These are phyloP conservation scores for Cheilosia grossa DNA, from an alignment of 2,888 invertebrate species.

Conservation along the genomic window DNA sequence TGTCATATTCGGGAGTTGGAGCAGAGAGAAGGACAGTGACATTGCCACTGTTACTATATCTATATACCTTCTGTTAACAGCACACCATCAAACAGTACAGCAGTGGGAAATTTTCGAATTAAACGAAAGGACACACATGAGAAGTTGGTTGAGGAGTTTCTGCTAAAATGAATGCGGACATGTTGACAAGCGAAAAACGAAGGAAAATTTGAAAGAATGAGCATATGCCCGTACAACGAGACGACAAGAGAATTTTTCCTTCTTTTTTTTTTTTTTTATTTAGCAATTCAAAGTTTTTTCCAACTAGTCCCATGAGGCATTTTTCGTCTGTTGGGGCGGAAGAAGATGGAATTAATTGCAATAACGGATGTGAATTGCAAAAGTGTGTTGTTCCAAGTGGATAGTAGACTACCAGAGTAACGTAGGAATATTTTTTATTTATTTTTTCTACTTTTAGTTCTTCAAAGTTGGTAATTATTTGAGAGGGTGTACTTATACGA, in stretches of 20 bases:
- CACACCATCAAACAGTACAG: neutral
- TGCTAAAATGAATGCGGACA: slow-evolving; percentile 58
- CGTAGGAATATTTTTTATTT: slow-evolving; percentile 13
- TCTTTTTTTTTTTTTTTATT: neutral
- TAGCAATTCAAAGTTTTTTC: slow-evolving; percentile 62
- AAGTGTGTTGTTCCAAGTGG: slow-evolving; percentile 68
- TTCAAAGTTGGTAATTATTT: slow-evolving; percentile 50
- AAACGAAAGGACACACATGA: slow-evolving; percentile 54
- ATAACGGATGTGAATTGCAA: slow-evolving; percentile 74
- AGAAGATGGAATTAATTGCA: slow-evolving; percentile 72
- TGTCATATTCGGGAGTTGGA: slow-evolving; percentile 42
- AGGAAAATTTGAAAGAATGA: slow-evolving; percentile 39
- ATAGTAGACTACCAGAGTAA: slow-evolving; percentile 43
- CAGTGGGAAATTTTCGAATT: slow-evolving; percentile 59
- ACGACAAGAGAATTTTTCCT: neutral
- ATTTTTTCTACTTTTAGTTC: neutral
- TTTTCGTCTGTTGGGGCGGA: slow-evolving; percentile 45
- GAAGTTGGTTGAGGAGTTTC: slow-evolving; percentile 43
- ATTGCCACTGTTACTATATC: slow-evolving; percentile 7
- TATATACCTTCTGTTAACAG: slow-evolving; percentile 3
- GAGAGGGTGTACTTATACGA: slow-evolving; percentile 24
- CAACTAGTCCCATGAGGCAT: slow-evolving; percentile 51
- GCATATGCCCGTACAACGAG: slow-evolving; percentile 1
- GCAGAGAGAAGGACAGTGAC: neutral
- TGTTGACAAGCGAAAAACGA: slow-evolving; percentile 58